Base-by-base conservation (phyloP, 1,140 invertebrate species). In the Cotesia typhae region DNA sequence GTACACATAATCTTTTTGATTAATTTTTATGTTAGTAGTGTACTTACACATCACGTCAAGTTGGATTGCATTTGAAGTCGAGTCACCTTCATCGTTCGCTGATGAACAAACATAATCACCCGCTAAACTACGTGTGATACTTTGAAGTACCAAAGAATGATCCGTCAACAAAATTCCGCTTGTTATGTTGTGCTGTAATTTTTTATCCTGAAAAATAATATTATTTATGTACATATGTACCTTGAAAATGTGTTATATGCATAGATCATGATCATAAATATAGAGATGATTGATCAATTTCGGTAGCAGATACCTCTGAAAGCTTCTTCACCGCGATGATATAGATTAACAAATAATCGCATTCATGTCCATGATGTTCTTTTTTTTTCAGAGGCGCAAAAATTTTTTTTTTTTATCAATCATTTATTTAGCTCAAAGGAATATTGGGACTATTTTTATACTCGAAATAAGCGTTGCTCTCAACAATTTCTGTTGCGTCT, bases 21-120 rank as follows among this genome's bases (percentile, higher is more conserved):
- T 1, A 1, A 28, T 28, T 28, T 28, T 28, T 28, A 28, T 28
- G 2, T 28, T 28, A 28, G 3, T 28, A 28, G 4, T 4, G 14
- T 82, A 92, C 93, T 94, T 85, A 95, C 94, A 95, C 90, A 95
- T 94, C 14, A 96, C 92, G 73, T 94, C 88, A 73, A 96, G 89
- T 35, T 89, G 89, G 38, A 95, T 90, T 68, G 94, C 90, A 80
- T 92, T 91, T 84, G 94, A 95, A 77, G 91, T 89, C 12, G 93
- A 93, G 84, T 93, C 93, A 6, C 94, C 94, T 82, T 94, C 92
- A 52, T 89, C 88, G 84, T 96, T 96, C 73, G 91, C 90, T 38
- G 94, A 94, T 63, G 91, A 90, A 85, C 94, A 96, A 55, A 92
- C 91, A 84, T 96, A 96, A 72, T 91, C 90, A 37, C 94, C 95